Evolutionary conservation across 1,140 invertebrate species (phyloP).

Genomic region (Homarus americanus): DNA sequence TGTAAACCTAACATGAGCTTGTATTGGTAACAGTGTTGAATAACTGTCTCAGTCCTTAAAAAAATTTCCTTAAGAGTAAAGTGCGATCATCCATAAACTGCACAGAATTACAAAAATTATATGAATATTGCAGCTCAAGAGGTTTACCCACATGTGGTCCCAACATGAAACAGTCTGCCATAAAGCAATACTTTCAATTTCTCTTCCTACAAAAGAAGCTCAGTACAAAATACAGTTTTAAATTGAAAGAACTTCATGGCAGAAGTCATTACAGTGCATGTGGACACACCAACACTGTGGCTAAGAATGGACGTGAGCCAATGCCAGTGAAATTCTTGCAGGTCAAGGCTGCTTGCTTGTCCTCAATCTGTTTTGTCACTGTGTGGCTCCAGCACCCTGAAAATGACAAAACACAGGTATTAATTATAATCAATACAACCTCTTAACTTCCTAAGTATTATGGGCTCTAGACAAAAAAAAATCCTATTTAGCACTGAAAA

Average conservation of each 20-base stretch:
- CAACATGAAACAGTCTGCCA: conserved; percentile 56
- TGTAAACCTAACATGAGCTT: conserved; percentile 3
- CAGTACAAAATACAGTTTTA: conserved; percentile 63
- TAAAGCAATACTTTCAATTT: conserved; percentile 49
- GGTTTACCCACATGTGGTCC: conserved; percentile 50
- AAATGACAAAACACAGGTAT: not conserved
- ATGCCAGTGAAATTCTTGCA: conserved; percentile 66
- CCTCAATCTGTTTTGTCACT: conserved; percentile 36
- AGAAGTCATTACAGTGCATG: conserved; percentile 40
- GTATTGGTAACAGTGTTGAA: not conserved
- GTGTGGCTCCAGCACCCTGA: conserved; percentile 63
- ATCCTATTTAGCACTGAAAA: too few species aligned
- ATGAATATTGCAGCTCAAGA: conserved; percentile 28
- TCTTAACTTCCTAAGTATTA: too few species aligned
- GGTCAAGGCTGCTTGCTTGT: conserved; percentile 26
- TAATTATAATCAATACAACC: too few species aligned
- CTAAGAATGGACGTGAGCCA: conserved; percentile 59
- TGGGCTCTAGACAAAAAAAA: too few species aligned
- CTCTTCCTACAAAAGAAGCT: conserved; percentile 60
- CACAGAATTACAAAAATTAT: conserved; percentile 10
- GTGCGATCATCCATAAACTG: not conserved
- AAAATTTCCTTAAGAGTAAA: not conserved
- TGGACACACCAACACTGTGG: conserved; percentile 56
- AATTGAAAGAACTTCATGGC: conserved; percentile 65
- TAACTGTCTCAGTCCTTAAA: not conserved